A percentile compares a stretch with the other conserved stretches of the same genome.
phyloP scores from a whole-genome alignment of 2,797 vertebrate genomes.

The Botia kubotai region DNA sequence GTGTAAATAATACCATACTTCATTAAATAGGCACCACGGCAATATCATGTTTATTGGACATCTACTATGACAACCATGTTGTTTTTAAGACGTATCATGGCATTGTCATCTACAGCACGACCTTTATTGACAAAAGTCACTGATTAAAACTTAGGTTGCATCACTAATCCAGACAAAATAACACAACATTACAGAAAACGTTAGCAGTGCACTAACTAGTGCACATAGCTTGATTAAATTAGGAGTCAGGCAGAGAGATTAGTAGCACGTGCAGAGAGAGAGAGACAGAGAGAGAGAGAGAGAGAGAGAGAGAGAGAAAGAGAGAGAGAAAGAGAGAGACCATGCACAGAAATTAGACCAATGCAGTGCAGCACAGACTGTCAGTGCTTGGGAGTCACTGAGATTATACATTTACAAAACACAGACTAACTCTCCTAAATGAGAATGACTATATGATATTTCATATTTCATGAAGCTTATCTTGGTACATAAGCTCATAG shows the following conservation, averaged over 20 bases:
- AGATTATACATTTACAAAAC: slow-evolving; percentile 16
- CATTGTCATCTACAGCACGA: not conserved
- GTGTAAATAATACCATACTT: slow-evolving; percentile 57
- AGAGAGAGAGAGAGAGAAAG: not conserved
- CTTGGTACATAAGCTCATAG: not conserved
- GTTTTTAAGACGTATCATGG: not conserved
- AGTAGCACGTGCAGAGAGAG: slow-evolving; percentile 32
- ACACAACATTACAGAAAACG: slow-evolving; percentile 20
- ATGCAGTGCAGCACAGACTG: not conserved
- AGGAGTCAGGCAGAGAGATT: slow-evolving; percentile 34
- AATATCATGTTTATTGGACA: not conserved
- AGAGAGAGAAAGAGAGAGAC: not conserved
- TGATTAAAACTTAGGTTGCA: not conserved
- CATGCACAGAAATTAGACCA: slow-evolving; percentile 12
- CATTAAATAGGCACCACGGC: not conserved
- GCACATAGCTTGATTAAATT: slow-evolving; percentile 27
- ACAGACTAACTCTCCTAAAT: not conserved
- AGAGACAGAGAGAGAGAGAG: not conserved
- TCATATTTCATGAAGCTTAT: not conserved
- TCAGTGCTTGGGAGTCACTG: slow-evolving; percentile 2
- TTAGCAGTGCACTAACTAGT: slow-evolving; percentile 16
- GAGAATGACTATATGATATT: not conserved
- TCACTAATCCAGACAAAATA: not conserved
- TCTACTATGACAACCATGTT: not conserved
- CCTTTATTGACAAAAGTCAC: not conserved